Evolutionary conservation across 1,140 invertebrate species (phyloP).

Genomic region (Scaptomyza hsui): DNA sequence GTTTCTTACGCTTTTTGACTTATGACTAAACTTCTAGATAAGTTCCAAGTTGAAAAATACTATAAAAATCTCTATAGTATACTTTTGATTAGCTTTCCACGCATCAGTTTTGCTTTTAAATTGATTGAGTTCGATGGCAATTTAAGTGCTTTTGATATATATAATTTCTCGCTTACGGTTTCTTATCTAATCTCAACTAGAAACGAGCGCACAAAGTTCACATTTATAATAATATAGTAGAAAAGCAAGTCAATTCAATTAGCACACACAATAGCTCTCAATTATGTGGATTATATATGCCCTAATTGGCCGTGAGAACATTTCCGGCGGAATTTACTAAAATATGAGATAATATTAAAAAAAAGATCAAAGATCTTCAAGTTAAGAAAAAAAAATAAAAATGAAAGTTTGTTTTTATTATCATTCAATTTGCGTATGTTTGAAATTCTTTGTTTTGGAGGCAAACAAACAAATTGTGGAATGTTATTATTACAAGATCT

Average conservation of each 20-base stretch:
- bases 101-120: neutral
- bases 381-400: constrained; percentile 28
- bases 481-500: constrained; percentile 31
- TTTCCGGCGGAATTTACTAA: constrained; percentile 29
- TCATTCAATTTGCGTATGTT: constrained; percentile 23
- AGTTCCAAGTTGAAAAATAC: neutral
- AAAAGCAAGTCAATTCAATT: constrained; percentile 10
- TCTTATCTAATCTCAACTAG: constrained; percentile 37
- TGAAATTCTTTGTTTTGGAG: constrained; percentile 51
- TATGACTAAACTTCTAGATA: constrained; percentile 4
- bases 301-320: constrained; percentile 36
- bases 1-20: neutral
- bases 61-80: neutral
- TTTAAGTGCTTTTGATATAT: constrained; percentile 5
- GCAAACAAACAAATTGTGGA: constrained; percentile 15
- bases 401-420: constrained; percentile 61
- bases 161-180: constrained; percentile 12
- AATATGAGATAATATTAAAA: constrained; percentile 31
- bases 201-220: constrained; percentile 32
- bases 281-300: constrained; percentile 40
- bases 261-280: constrained; percentile 28
- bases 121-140: constrained; percentile 18
- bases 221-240: neutral
- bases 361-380: constrained; percentile 24
- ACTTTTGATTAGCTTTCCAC: constrained; percentile 25